Evolutionary conservation across 2,797 vertebrate genomes (phyloP).

Genomic region (Darevskia mixta): DNA sequence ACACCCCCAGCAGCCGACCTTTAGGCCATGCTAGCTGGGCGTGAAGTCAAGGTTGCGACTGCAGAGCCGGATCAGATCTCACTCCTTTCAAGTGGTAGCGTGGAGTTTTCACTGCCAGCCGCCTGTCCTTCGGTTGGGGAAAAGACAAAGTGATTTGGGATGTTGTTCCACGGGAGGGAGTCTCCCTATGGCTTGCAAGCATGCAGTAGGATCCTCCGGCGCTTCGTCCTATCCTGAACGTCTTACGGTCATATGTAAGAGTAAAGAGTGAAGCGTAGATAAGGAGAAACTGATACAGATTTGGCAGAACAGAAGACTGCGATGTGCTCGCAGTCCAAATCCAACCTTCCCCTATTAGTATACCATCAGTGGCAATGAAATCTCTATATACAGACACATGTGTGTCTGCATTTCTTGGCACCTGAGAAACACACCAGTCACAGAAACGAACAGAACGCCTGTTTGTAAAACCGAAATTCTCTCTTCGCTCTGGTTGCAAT

Average conservation of each 20-base stretch:
- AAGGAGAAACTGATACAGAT: background rate
- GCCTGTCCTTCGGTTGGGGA: background rate
- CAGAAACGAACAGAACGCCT: background rate
- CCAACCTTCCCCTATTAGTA: background rate
- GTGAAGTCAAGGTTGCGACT: too few relatives aligned
- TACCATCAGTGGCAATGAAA: background rate
- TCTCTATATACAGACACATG: background rate
- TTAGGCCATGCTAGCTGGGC: background rate
- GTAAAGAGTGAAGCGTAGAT: background rate
- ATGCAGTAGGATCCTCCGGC: background rate
- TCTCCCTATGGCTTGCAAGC: background rate
- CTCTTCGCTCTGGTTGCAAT: background rate
- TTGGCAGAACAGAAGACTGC: background rate
- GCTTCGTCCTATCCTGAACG: background rate
- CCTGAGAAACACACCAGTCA: background rate
- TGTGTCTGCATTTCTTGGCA: background rate
- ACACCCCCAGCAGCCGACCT: background rate
- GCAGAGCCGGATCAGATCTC: background rate
- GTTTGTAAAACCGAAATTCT: background rate
- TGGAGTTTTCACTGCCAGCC: background rate
- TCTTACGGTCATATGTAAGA: background rate
- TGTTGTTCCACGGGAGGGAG: background rate
- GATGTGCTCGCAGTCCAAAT: background rate
- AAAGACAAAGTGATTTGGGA: too few relatives aligned
- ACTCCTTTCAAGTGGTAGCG: constrained; percentile 6